Evolutionary conservation across 2,797 vertebrate genomes (phyloP), one percentile per base, ranked within the genome.

Genomic region (Tamandua tetradactyla): DNA sequence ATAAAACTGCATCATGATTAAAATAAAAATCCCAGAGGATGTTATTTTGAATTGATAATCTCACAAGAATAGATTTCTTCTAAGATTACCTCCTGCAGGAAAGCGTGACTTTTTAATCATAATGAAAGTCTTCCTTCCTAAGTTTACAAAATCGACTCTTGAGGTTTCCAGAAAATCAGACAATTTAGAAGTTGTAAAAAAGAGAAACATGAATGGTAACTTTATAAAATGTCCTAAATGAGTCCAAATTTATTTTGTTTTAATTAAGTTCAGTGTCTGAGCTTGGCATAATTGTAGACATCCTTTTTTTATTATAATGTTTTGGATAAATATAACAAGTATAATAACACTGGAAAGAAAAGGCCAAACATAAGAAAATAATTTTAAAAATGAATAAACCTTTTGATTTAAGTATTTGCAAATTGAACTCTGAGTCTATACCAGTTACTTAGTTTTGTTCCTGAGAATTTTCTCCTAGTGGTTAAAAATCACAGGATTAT

Each of bases 1-100:
- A 84, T 81, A 89, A 95, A 95, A 91, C 66, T 92, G 5, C 32
- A 61, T 93, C 64, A 69, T 97, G 94, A 97, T 96, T 97, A 96
- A 95, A 97, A 96, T 79, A 93, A 95, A 64, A 96, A 88, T 69
- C 44, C 79, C 6, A 83, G 44, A 91, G 59, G 59, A 75, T 94
- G 78, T 93, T n/a, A n/a, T n/a, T 90, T 96, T 97, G 92, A 96
- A 93, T 37, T 95, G 72, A 13, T 13, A 90, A 92, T 94, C 95
- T 71, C 35, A 55, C 20, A 93, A 69, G 44, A 93, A 42, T 22
- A 88, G 59, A 94, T 66, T 91, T 93, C 52, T 93, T 96, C 32
- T 47, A 49, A 81, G 49, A 90, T 87, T 85, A 91, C 92, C 87
- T 95, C 94, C 85, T 91, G 68, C n/a, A 76, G 87, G 27, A 87